Evolutionary conservation across 92 coral and sea anemone species (phyloP), one percentile per base, ranked within the genome.

Genomic region (Montipora capitata): DNA sequence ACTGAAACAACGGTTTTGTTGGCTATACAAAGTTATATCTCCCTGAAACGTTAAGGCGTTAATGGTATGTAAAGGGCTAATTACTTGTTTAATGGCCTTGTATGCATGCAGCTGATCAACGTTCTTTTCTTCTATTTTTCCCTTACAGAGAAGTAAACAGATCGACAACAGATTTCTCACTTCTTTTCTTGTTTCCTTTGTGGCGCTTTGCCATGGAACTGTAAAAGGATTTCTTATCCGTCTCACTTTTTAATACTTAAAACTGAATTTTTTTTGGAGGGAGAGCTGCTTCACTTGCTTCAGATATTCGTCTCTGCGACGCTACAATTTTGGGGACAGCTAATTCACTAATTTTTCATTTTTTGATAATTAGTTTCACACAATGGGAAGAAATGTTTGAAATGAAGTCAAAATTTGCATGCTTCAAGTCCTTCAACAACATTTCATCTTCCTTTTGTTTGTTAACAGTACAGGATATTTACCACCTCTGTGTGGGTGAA

Each of bases 171-270:
- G 41, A 68, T 68, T 68, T 68, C 42, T 68, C 74, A 68, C 40
- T 68, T 68, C 66, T 68, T 40, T 68, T 6, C 74, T 68, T 40
- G 41, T 35, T 68, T 68, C 17, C 45, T 68, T 68, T 68, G 74
- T 12, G 66, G 66, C 66, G 35, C 66, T 61, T 61, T 68, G 74
- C 74, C 74, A 68, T 68, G 41, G 74, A 68, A 40, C 74, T 68
- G 74, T 40, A 68, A 61, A 7, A 61, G 66, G 66, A 5, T 61
- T 8, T 61, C 66, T 61, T 8, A 61, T 15, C 66, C 66, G 15
- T 8, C 16, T 61, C 35, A 61, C 66, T 61, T 15, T 16, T 61
- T 61, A 61, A 61, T 61, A 61, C 66, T 61, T 61, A 61, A 61
- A 61, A 61, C 66, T 61, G 66, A 5, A 13, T 13, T 61, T 61